Percentiles rank a stretch among this genome's conserved stretches.
Evolutionary conservation across 2,797 vertebrate species (phyloP).

Genomic region (Crax fasciolata): DNA sequence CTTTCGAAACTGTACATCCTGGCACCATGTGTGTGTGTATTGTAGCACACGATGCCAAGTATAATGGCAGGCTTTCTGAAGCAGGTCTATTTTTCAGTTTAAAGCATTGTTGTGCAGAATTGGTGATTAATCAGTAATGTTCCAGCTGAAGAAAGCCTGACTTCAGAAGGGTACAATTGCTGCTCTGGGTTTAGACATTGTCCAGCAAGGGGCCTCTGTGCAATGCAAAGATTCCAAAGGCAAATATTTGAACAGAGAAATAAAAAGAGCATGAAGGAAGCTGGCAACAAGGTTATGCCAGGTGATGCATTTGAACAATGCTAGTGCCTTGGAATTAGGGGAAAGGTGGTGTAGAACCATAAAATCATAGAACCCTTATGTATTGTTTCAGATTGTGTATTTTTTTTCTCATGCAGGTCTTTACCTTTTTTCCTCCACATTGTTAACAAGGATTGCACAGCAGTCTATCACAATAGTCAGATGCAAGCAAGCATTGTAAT

Average conservation of each 20-base stretch:
- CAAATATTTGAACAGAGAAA: not conserved
- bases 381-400: not conserved
- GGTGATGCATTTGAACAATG: not conserved
- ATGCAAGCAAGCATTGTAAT: not conserved
- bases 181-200: not conserved
- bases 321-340: not conserved
- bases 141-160: not conserved
- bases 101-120: not conserved
- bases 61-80: conserved; percentile 14
- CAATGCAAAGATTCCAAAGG: not conserved
- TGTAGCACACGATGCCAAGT: not conserved
- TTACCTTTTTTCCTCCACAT: not conserved
- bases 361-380: not conserved
- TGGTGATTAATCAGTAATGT: not conserved
- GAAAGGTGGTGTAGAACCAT: not conserved
- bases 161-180: not conserved
- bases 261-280: not conserved
- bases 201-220: not conserved
- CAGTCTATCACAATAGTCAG: not conserved
- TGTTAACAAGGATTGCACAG: not conserved
- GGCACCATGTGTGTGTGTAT: not conserved
- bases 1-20: not conserved
- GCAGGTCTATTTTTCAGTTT: not conserved
- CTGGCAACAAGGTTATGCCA: not conserved
- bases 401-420: not conserved